These are phyloP conservation scores for Phycodurus eques DNA, from an alignment of 2,113 vertebrate species.

Conservation along the genomic window DNA sequence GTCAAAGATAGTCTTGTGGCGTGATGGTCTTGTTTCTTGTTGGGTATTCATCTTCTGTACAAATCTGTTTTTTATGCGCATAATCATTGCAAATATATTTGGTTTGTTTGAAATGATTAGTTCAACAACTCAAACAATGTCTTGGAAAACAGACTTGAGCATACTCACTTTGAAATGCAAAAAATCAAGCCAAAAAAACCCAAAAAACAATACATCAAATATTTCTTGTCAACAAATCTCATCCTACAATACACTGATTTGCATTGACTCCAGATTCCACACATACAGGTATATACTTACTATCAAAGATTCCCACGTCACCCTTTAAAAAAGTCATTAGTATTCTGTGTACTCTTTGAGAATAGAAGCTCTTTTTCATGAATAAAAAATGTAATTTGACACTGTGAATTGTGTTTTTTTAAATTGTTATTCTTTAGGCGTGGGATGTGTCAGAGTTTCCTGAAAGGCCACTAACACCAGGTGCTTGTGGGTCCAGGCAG, in stretches of 20 bases:
- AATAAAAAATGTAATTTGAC: conserved; percentile 51
- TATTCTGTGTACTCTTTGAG: neutral
- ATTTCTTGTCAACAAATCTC: neutral
- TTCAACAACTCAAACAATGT: neutral
- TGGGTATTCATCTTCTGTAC: neutral
- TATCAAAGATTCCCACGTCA: neutral
- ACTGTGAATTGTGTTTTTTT: conserved; percentile 28
- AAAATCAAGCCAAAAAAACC: neutral
- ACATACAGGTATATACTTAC: no score
- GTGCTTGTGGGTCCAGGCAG: conserved; percentile 54
- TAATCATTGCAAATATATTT: neutral
- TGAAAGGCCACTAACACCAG: conserved; percentile 61
- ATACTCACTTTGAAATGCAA: neutral
- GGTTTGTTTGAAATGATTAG: neutral
- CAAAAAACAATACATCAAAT: neutral
- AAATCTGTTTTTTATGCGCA: neutral
- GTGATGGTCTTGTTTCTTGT: neutral
- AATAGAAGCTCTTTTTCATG: conserved; percentile 14
- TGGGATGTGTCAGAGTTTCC: conserved; percentile 46
- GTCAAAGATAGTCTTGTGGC: conserved; percentile 33
- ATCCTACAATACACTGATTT: neutral
- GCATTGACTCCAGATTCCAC: neutral
- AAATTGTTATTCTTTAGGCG: conserved; percentile 11
- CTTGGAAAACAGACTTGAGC: no score
- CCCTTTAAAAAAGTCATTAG: neutral